phyloP scores from a whole-genome alignment of 2,888 invertebrate genomes.

The Achlya flavicornis region DNA sequence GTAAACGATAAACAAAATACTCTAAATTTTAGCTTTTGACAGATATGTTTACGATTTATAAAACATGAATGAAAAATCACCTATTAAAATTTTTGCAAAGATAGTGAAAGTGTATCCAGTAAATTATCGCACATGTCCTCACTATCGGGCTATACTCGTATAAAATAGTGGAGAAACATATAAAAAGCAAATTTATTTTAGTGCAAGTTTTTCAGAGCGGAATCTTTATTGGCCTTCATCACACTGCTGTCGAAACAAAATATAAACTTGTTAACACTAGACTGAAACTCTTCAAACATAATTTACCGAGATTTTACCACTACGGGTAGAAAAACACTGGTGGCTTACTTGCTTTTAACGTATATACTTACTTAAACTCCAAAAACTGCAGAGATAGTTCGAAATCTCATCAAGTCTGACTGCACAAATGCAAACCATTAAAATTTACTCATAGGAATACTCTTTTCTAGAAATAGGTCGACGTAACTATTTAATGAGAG shows the following conservation, averaged over 20 bases:
- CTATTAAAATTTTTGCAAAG: not conserved
- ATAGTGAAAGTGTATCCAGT: no score
- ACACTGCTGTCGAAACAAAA: slow-evolving; percentile 7
- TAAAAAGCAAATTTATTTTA: not conserved
- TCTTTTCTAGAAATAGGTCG: not conserved
- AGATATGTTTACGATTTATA: no score
- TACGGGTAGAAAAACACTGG: not conserved
- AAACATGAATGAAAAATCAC: not conserved
- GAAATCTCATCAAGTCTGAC: not conserved
- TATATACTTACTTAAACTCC: no score
- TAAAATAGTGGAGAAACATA: not conserved
- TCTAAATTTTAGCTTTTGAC: no score
- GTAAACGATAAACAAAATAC: no score
- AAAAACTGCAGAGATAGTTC: no score
- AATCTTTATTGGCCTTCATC: not conserved
- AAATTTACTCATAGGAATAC: not conserved
- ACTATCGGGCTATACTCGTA: not conserved
- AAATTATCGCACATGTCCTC: no score
- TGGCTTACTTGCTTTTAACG: not conserved
- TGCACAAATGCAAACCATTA: not conserved
- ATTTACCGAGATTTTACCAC: not conserved
- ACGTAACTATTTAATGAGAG: not conserved
- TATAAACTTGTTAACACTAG: not conserved
- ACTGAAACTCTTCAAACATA: not conserved
- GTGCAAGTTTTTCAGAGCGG: not conserved